Evolutionary conservation across 2,888 invertebrate genomes (phyloP).

Genomic region (Halocaridina rubra): DNA sequence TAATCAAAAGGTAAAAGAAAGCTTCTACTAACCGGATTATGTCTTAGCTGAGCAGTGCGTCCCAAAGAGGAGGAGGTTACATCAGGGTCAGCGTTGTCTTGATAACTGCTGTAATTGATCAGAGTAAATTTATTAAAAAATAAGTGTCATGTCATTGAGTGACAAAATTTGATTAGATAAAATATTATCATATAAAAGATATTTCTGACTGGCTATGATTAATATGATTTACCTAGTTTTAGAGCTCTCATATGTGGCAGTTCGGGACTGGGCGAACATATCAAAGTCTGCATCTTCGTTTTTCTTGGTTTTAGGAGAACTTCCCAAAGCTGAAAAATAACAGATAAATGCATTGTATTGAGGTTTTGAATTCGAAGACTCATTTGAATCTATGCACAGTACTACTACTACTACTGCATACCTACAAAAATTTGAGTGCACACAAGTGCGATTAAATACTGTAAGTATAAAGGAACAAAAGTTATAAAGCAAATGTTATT

Average conservation of each 20-base stretch:
- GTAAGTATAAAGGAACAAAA: too few relatives aligned
- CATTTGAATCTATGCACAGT: too few relatives aligned
- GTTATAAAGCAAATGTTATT: too few relatives aligned
- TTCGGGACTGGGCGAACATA: conserved; percentile 59
- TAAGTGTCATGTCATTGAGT: background rate
- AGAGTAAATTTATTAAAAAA: background rate
- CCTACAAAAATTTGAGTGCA: too few relatives aligned
- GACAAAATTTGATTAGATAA: background rate
- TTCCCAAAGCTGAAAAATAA: conserved; percentile 70
- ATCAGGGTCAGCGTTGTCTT: conserved; percentile 75
- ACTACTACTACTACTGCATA: too few relatives aligned
- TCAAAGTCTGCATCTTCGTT: conserved; percentile 63
- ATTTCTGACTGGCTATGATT: too few relatives aligned
- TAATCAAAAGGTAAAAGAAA: too few relatives aligned
- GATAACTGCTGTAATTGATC: conserved; percentile 74
- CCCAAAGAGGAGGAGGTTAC: conserved; percentile 14
- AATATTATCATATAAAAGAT: background rate
- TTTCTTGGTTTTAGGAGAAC: conserved; percentile 74
- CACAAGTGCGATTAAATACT: too few relatives aligned
- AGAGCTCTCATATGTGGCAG: conserved; percentile 39
- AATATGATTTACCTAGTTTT: conserved; percentile 41
- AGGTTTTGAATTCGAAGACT: too few relatives aligned
- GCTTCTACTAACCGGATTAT: conserved; percentile 25
- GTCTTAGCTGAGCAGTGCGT: conserved; percentile 28
- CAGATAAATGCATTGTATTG: too few relatives aligned